A percentile compares a stretch with the other conserved stretches of the same genome.
phyloP scores from a whole-genome alignment of 2,797 vertebrate genomes.

The Spinibarbus caldwelli region DNA sequence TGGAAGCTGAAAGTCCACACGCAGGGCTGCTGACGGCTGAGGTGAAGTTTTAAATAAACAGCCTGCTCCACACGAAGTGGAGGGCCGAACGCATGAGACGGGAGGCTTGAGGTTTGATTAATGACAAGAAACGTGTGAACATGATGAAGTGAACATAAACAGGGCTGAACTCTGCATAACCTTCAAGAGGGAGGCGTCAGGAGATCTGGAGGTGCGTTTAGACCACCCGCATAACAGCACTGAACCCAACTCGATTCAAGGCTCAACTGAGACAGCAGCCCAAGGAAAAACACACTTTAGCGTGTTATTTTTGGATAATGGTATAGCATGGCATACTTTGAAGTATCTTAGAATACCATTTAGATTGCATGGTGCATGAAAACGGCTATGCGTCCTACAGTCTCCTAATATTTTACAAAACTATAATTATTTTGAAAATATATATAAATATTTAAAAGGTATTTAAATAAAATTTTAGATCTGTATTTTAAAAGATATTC shows the following conservation, averaged over 20 bases:
- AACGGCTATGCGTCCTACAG: background rate
- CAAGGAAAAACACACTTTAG: background rate
- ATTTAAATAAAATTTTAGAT: background rate
- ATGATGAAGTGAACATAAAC: conserved; percentile 17
- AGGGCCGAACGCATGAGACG: background rate
- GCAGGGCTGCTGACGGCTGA: no score
- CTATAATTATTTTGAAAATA: background rate
- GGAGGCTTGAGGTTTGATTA: conserved; percentile 8
- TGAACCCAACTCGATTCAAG: no score
- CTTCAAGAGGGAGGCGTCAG: conserved; percentile 32
- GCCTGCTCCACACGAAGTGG: background rate
- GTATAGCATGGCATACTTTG: background rate
- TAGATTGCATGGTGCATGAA: background rate
- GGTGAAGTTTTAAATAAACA: conserved; percentile 14
- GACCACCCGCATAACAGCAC: no score
- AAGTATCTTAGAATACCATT: background rate
- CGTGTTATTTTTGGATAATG: background rate
- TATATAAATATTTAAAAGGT: background rate
- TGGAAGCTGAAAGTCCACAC: background rate
- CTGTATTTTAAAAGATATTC: no score
- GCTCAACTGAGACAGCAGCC: background rate
- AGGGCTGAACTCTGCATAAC: conserved; percentile 24
- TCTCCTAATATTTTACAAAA: background rate
- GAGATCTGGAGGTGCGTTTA: background rate
- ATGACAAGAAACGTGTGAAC: conserved; percentile 34